Base-by-base conservation (phyloP, 2,888 invertebrate species). In the Polyploca ridens region DNA sequence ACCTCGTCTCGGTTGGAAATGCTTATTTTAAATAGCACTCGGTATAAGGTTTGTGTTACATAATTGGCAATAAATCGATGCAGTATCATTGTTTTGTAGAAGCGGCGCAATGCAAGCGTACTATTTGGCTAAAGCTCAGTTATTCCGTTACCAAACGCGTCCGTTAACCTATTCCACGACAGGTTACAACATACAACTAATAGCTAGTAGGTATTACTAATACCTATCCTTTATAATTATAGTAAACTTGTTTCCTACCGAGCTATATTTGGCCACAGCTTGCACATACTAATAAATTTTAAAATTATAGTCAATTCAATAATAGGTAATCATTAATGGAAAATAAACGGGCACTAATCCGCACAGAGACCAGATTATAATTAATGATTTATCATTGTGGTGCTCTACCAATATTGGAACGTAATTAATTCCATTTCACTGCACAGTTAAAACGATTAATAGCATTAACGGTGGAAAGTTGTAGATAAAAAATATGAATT, bases 31-130 rank as follows among this genome's bases (percentile, higher is more conserved):
- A 41, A 19, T 14, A 61, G 13, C 61, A 41, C 61, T 60, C 16
- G 5, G 19, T 41, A 27, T 41, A 44, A 41, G 19, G 5, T 27
- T 14, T 27, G 1, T 38, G 38, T 41, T 41, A 41, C 41, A 41
- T 27, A 13, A 41, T 61, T 16, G n/a, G 49, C 58, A 62, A 59
- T 63, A 58, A 54, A 63, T 58, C 54, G 63, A 65, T 66, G 70
- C 66, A 64, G 66, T 68, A 67, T 54, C 64, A 63, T 66, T 62
- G 70, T 65, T 71, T 66, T 54, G 54, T 64, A 46, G 33, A 75
- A 69, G 70, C 72, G 58, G 78, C 77, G 69, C 79, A 73, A 72
- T 71, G 74, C 79, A 85, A 84, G 85, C 84, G 19, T n/a, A 69
- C 74, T 61, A 72, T 67, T 66, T 64, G 67, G 76, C 74, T 76